These are phyloP conservation scores for Albula goreensis DNA, from an alignment of 2,113 vertebrate genomes.

Conservation along the genomic window DNA sequence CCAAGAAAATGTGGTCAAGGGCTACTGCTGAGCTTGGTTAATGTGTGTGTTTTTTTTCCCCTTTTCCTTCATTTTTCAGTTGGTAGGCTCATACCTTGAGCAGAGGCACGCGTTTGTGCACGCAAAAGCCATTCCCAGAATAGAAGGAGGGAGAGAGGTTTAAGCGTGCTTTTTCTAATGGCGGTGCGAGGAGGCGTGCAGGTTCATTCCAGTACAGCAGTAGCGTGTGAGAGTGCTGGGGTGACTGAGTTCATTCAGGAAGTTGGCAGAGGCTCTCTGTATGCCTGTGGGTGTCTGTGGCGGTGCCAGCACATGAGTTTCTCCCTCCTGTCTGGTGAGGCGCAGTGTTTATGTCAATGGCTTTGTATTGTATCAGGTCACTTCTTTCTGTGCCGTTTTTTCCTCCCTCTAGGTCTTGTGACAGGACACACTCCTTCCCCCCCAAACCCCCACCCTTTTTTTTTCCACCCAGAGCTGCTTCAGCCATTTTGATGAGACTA, in stretches of 20 bases:
- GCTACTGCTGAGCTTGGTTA: neutral
- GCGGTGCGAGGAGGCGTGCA: conserved; percentile 24
- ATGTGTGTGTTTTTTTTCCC: neutral
- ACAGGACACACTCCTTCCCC: neutral
- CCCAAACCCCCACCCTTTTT: neutral
- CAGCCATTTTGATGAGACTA: neutral
- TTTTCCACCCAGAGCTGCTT: neutral
- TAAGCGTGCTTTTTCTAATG: neutral
- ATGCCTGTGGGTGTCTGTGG: conserved; percentile 74
- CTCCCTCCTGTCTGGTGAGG: conserved; percentile 69
- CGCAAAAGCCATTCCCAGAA: neutral
- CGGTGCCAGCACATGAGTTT: conserved; percentile 73
- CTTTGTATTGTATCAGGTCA: conserved; percentile 58
- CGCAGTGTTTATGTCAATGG: conserved; percentile 65
- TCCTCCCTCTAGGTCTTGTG: neutral
- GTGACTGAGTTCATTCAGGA: conserved; percentile 71
- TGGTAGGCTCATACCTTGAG: too few species aligned
- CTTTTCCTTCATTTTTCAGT: too few species aligned
- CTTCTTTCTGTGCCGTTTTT: conserved; percentile 29
- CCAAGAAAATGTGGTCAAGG: neutral
- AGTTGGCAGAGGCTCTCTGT: conserved; percentile 63
- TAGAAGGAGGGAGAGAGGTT: neutral
- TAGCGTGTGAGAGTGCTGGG: conserved; percentile 33
- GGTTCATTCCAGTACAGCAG: conserved; percentile 43
- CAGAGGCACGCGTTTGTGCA: too few species aligned